Evolutionary conservation across 2,797 vertebrate genomes (phyloP), one percentile per base, ranked within the genome.

Genomic region (Perodicticus potto): DNA sequence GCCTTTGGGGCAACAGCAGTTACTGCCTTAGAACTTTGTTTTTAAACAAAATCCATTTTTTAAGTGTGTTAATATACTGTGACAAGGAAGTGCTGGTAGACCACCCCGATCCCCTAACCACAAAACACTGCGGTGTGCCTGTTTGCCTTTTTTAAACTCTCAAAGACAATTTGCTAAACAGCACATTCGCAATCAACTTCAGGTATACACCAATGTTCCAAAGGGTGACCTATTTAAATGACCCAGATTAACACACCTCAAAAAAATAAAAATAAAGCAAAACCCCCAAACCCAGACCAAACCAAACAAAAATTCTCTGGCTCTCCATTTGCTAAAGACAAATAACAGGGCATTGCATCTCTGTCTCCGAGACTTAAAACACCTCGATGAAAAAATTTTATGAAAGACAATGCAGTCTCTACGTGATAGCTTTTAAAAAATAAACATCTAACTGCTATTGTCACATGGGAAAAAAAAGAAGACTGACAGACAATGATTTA

Each of bases 1-100:
- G 97, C 97, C 98, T 99, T 98, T 98, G 27, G 95, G 97, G 94
- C 94, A 98, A 98, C 78, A 98, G 97, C 94, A 93, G 93, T 94
- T 25, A 96, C 63, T 95, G 84, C 96, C 96, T 97, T 85, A 98
- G 86, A 86, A 9, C 40, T 82, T 93, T 22, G 14, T 16, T 83
- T 94, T 89, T 92, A 81, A 81, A 91, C 61, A 89, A 74, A 91
- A 34, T 2, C 70, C 76, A 80, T 78, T 85, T 65, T 97, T 86
- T 78, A 40, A 92, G 65, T 7, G 85, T n/a, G 11, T 86, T 73
- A 40, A 87, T 37, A 93, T 25, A 53, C n/a, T 81, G 57, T 19
- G 37, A 83, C n/a, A 32, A 0, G 57, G 13, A 70, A 5, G 49
- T 23, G 17, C n/a, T 29, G 63, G 17, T 23, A 0, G 25, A 13